Evolutionary conservation across 2,888 invertebrate species (phyloP), one percentile per base, ranked within the genome.

Genomic region (Chelonus formosanus): DNA sequence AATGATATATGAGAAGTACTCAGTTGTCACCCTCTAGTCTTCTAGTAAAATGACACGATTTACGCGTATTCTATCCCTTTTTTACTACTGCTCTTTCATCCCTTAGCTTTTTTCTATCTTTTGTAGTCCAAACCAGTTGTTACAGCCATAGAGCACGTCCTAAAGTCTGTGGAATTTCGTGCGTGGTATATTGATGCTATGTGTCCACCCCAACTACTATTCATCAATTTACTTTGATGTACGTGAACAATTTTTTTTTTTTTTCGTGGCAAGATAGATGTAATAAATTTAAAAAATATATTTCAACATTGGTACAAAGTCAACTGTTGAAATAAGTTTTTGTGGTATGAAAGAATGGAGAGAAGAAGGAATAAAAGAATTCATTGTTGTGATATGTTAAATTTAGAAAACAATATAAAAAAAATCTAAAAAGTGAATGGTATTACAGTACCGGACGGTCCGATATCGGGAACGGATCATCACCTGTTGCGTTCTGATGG

Each of bases 381-480:
- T 20, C 20, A 20, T 20, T 20, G 20, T 20, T 20, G 20, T 20
- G 20, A 20, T 20, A 20, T 20, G 20, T 20, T 20, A 20, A 20
- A 20, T 20, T 20, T 20, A 20, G 20, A 3, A 40, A 40, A 40
- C 5, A 40, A 40, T 5, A 40, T 5, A 40, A 40, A 40, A 40
- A 6, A 40, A 40, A 40, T 5, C 4, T 40, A 40, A 40, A 40
- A 40, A 5, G 1, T 5, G 6, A 40, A 40, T 40, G 40, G 40
- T 40, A 40, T 5, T 40, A 40, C 40, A 40, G 6, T 4, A 59
- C 69, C 65, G 70, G 67, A 68, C 74, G 76, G 79, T 76, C 78
- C 78, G 82, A 82, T 83, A 83, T 82, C 79, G 83, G 79, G 82
- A 83, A 82, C 79, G 81, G 78, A 82, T 83, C 78, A 77, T 78